A percentile compares a stretch with the other conserved stretches of the same genome.
phyloP scores from a whole-genome alignment of 2,113 vertebrate genomes.

The Cryptomyrus ogoouensis region DNA sequence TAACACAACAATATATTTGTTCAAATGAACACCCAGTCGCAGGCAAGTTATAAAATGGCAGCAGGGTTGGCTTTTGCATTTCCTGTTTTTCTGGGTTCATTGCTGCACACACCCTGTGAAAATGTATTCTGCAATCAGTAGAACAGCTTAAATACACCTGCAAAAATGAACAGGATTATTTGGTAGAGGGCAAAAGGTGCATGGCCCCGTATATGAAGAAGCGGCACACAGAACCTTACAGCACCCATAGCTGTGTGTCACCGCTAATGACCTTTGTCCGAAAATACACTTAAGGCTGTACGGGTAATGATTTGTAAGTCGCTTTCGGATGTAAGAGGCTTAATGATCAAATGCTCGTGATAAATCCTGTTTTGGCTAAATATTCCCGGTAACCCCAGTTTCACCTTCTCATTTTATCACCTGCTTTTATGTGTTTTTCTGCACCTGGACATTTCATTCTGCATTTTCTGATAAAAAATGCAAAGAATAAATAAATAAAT shows the following conservation, averaged over 20 bases:
- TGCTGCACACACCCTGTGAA: background rate
- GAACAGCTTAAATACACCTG: background rate
- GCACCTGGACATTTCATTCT: background rate
- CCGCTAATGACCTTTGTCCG: background rate
- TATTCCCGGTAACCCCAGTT: background rate
- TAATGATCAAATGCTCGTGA: background rate
- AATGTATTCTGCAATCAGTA: background rate
- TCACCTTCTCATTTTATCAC: background rate
- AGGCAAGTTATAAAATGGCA: background rate
- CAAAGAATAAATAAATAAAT: background rate
- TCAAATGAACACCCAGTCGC: background rate
- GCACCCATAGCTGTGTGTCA: background rate
- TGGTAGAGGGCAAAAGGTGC: background rate
- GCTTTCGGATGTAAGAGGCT: background rate
- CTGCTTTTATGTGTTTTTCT: background rate
- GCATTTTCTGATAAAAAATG: constrained; percentile 12
- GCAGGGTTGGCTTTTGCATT: background rate
- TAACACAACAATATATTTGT: background rate
- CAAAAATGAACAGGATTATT: background rate
- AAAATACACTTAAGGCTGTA: background rate
- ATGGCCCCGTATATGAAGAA: background rate
- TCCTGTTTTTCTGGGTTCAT: background rate
- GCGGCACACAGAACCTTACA: background rate
- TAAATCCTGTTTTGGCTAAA: background rate
- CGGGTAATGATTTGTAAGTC: background rate